Evolutionary conservation across 2,888 invertebrate genomes (phyloP), one percentile per base, ranked within the genome.

Genomic region (Boloria euphrosyne): DNA sequence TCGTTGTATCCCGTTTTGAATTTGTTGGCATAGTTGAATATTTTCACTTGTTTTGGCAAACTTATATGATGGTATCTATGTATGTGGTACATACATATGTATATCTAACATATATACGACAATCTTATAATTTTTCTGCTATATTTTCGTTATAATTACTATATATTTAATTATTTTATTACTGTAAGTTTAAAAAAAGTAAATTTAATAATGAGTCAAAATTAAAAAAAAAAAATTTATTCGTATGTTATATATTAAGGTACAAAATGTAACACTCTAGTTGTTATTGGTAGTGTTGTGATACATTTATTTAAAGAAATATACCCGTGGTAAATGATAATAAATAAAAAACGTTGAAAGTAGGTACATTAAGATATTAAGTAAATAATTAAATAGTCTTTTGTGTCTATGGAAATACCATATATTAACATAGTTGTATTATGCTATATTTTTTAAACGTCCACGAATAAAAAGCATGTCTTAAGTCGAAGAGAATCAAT

Each of bases 401-500:
- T 5, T n/a, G n/a, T 46, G 4, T 4, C 14, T 46, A 46, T 46
- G 13, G 10, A 46, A 46, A 46, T 46, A 46, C 13, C n/a, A 46
- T n/a, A 1, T 46, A 46, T 46, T 46, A 46, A 14, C 0, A 46
- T 14, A 46, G n/a, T n/a, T 47, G 4, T 47, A 47, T 6, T 31
- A n/a, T 1, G 14, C n/a, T 13, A 47, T 49, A 49, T 49, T 17
- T 4, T 17, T 17, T 10, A n/a, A 4, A 7, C 10, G 4, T 17
- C 17, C 10, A 50, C 13, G 13, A 50, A 17, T 13, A 51, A 50
- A 7, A 17, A 50, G 10, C 38, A 46, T 46, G 13, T 7, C 52
- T 57, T n/a, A 52, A 52, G 18, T 62, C 46, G 46, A 62, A 50
- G 17, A 55, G 27, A 52, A 59, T 62, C 61, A 66, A 69, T 64